Percentiles rank a stretch among this genome's conserved stretches.
These are phyloP conservation scores for Gymnosoma rotundatum DNA, from an alignment of 2,888 invertebrate genomes.

Conservation along the genomic window DNA sequence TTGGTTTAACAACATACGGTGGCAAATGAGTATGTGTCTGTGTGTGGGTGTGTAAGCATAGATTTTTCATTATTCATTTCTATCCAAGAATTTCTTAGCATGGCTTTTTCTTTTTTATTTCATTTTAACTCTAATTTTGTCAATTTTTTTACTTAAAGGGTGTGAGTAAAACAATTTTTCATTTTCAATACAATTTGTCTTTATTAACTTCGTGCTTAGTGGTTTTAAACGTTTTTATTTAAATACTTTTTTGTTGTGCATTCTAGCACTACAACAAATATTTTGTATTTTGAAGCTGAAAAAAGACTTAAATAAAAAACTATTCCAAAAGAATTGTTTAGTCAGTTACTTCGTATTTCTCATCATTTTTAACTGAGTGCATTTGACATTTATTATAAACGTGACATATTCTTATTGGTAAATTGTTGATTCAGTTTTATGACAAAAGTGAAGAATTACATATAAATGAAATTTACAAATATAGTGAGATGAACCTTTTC, in stretches of 20 bases:
- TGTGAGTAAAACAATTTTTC: conserved; percentile 65
- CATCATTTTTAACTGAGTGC: conserved; percentile 38
- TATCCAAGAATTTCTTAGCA: conserved; percentile 30
- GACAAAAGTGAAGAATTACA: neutral
- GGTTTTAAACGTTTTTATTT: conserved; percentile 53
- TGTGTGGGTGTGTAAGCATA: neutral
- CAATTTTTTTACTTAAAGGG: conserved; percentile 59
- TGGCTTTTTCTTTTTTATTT: conserved; percentile 7
- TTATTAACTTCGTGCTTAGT: conserved; percentile 79
- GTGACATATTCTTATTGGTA: conserved; percentile 38
- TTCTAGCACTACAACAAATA: conserved; percentile 8
- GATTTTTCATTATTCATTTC: conserved; percentile 35
- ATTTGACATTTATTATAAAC: conserved; percentile 65
- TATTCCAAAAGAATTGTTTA: conserved; percentile 25
- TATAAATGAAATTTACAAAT: neutral
- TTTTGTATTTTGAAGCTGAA: conserved; percentile 19
- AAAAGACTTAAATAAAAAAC: neutral
- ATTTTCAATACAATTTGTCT: conserved; percentile 77
- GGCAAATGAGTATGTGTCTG: neutral
- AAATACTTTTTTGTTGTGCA: conserved; percentile 13
- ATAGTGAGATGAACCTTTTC: no score
- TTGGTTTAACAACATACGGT: conserved; percentile 41
- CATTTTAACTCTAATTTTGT: conserved; percentile 24
- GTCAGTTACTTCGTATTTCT: conserved; percentile 28
- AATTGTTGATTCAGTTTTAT: neutral